A percentile compares a stretch with the other conserved stretches of the same genome.
These are phyloP conservation scores for Agraylea sexmaculata DNA, from an alignment of 1,140 invertebrate species.

Conservation along the genomic window DNA sequence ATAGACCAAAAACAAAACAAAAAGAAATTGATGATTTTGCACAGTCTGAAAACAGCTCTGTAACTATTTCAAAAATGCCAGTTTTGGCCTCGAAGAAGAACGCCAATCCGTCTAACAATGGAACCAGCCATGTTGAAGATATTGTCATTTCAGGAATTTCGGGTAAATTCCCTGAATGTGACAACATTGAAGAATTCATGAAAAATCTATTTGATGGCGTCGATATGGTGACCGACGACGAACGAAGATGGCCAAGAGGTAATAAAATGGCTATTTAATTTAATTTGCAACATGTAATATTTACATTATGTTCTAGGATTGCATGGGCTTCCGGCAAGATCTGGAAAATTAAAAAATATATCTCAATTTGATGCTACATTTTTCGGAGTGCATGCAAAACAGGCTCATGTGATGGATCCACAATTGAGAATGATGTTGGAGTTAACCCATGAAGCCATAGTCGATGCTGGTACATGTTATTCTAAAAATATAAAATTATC, in stretches of 20 bases:
- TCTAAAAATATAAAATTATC: not conserved
- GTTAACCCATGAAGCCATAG: conserved; percentile 84
- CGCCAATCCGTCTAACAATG: conserved; percentile 3
- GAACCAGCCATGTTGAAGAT: conserved; percentile 41
- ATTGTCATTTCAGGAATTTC: conserved; percentile 79
- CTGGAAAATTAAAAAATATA: conserved; percentile 84
- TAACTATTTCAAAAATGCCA: conserved; percentile 3
- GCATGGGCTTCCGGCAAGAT: conserved; percentile 70
- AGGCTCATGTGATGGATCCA: conserved; percentile 92
- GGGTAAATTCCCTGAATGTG: conserved; percentile 73
- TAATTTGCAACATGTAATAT: not conserved
- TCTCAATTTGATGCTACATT: conserved; percentile 83
- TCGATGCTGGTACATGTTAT: conserved; percentile 66
- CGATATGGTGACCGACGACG: conserved; percentile 77
- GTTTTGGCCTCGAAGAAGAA: conserved; percentile 6
- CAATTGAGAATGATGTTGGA: conserved; percentile 86
- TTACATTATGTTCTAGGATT: no score
- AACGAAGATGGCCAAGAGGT: conserved; percentile 60
- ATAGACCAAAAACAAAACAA: conserved; percentile 13
- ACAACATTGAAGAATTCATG: conserved; percentile 74
- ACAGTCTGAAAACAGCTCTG: no score
- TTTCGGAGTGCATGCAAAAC: conserved; percentile 87
- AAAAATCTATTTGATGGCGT: conserved; percentile 68
- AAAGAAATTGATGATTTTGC: no score
- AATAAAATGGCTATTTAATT: conserved; percentile 7